A percentile compares a stretch with the other conserved stretches of the same genome.
phyloP scores from a whole-genome alignment of 2,797 vertebrate genomes.

The Oryzias sinensis region DNA sequence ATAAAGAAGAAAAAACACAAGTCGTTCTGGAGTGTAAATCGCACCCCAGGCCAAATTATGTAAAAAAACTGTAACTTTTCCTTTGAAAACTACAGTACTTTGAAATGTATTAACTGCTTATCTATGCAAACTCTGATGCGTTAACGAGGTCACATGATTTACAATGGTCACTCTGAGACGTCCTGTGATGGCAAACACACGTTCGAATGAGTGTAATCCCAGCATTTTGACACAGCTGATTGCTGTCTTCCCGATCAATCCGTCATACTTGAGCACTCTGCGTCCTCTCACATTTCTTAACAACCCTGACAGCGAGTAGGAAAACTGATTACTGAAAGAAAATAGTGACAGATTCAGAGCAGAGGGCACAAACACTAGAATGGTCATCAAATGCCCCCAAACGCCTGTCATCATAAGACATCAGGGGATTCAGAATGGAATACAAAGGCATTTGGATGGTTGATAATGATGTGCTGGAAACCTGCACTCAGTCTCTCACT shows the following conservation, averaged over 20 bases:
- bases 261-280: neutral
- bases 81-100: too few species aligned
- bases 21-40: too few species aligned
- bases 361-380: neutral
- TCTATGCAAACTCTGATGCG: conserved; percentile 7
- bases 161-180: conserved; percentile 2
- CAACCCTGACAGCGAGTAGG: conserved; percentile 10
- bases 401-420: neutral
- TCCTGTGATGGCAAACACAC: conserved; percentile 3
- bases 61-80: too few species aligned
- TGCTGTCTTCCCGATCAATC: neutral
- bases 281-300: conserved; percentile 23
- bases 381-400: conserved; percentile 3
- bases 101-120: too few species aligned
- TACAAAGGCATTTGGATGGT: neutral
- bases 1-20: too few species aligned
- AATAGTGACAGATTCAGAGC: conserved; percentile 18
- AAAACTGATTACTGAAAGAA: conserved; percentile 18
- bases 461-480: neutral
- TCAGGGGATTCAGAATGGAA: neutral
- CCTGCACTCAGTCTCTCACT: conserved; percentile 10
- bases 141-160: conserved; percentile 7
- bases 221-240: conserved; percentile 19
- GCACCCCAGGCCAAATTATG: too few species aligned
- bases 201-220: conserved; percentile 6